These are phyloP conservation scores for Echinops telfairi DNA, from an alignment of 2,113 vertebrate genomes.

Conservation along the genomic window DNA sequence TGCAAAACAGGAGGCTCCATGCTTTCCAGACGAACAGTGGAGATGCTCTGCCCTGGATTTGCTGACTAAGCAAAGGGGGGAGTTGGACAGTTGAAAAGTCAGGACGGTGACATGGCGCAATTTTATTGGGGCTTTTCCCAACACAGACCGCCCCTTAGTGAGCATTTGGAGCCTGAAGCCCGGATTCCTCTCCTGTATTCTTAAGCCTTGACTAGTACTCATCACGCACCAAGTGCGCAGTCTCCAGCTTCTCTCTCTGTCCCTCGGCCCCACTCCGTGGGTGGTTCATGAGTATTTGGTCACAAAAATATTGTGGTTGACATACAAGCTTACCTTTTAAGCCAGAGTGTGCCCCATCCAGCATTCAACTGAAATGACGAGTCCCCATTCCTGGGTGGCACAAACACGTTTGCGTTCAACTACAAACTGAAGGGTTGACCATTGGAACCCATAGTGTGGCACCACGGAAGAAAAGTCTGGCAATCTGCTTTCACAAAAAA, in stretches of 20 bases:
- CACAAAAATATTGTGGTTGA: neutral
- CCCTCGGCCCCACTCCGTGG: neutral
- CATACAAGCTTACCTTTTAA: neutral
- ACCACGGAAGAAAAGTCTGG: neutral
- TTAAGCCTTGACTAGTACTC: neutral
- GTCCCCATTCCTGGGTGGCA: neutral
- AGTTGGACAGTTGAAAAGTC: accelerated
- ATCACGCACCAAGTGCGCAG: neutral
- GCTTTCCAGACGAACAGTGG: neutral
- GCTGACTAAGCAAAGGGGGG: neutral
- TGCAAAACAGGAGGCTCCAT: neutral
- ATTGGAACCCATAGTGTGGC: no score
- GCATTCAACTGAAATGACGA: neutral
- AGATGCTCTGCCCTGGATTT: accelerated
- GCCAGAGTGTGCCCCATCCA: neutral
- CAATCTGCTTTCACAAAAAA: no score
- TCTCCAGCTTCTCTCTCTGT: neutral
- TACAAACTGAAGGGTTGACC: neutral
- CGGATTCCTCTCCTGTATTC: neutral
- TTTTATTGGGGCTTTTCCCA: neutral
- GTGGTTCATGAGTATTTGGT: neutral
- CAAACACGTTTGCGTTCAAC: neutral
- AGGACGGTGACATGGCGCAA: accelerated
- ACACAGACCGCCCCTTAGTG: neutral
- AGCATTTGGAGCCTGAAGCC: neutral